Percentiles rank a stretch among this genome's conserved stretches.
phyloP scores from a whole-genome alignment of 2,888 invertebrate genomes.

The Magallana nippona region DNA sequence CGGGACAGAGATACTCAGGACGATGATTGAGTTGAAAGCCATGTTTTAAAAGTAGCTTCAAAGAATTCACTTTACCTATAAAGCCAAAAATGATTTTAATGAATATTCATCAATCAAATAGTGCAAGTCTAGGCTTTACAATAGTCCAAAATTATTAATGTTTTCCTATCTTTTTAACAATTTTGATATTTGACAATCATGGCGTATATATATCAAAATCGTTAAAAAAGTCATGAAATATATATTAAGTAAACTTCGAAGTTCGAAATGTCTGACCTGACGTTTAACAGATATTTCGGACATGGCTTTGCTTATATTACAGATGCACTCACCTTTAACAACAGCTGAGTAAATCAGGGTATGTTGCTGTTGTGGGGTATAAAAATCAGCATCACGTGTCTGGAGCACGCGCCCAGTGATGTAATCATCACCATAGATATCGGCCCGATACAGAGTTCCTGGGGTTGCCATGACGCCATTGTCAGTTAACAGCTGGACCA shows the following conservation, averaged over 20 bases:
- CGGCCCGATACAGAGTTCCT: conserved; percentile 44
- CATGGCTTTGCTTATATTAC: too few species aligned
- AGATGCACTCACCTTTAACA: conserved; percentile 21
- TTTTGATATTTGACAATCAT: too few species aligned
- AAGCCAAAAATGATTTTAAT: background rate
- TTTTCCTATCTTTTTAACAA: too few species aligned
- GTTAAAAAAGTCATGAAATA: too few species aligned
- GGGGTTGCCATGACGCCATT: conserved; percentile 46
- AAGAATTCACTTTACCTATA: conserved; percentile 37
- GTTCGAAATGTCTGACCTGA: too few species aligned
- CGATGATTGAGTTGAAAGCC: conserved; percentile 40
- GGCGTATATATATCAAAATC: too few species aligned
- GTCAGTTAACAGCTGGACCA: conserved; percentile 42
- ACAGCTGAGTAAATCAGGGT: conserved; percentile 40
- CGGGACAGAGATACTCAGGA: conserved; percentile 16
- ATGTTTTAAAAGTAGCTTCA: conserved; percentile 40
- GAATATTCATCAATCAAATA: background rate
- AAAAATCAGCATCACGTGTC: conserved; percentile 37
- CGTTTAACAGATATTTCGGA: too few species aligned
- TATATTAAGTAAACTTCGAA: too few species aligned
- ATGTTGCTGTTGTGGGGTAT: conserved; percentile 34
- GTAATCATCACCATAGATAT: conserved; percentile 39
- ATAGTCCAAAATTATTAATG: too few species aligned
- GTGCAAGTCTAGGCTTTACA: background rate
- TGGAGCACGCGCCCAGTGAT: conserved; percentile 42